Evolutionary conservation across 1,140 invertebrate genomes (phyloP), one percentile per base, ranked within the genome.

Genomic region (Drosophila bocqueti): DNA sequence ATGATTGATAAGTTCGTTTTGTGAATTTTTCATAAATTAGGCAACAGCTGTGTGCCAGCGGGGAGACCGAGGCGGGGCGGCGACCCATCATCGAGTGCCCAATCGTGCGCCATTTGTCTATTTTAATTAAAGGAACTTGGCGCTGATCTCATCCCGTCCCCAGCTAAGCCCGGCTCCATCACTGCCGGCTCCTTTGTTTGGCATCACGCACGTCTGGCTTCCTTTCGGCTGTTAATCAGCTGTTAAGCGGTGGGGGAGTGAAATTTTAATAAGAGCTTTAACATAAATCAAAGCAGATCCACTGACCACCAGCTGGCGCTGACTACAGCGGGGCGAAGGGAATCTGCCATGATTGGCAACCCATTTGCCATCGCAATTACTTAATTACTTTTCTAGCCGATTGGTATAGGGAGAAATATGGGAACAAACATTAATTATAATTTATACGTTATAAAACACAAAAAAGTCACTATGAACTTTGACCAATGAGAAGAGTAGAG

Each of bases 11-110:
- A 89, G 84, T 89, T 89, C 84, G 85, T 84, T 89, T 84, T 89
- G 84, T 84, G 84, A 89, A 89, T 89, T 89, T 89, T 89, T 89
- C 85, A 89, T 89, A 89, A 89, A 90, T 89, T 89, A 89, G 85
- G 81, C 75, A 77, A 65, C 85, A 81, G 81, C 81, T 84, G 84
- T 64, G 67, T 43, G 67, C 26, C 59, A 18, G 21, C 16, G 13
- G 24, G 11, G 36, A 29, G 29, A 38, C 4, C 18, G 66, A 13
- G 40, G 13, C 42, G 42, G 60, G 43, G 21, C 15, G 42, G 16
- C 55, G 52, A 52, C 55, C 73, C 49, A 81, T 78, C 83, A 86
- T 68, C 76, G 80, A 83, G 76, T 89, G 84, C 77, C 75, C 84
- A 89, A 89, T 89, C 84, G 84, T 89, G 84, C 84, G 84, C 84